Conservation (phyloP, 2,888 invertebrate genomes). For the Epinotia bilunana region DNA sequence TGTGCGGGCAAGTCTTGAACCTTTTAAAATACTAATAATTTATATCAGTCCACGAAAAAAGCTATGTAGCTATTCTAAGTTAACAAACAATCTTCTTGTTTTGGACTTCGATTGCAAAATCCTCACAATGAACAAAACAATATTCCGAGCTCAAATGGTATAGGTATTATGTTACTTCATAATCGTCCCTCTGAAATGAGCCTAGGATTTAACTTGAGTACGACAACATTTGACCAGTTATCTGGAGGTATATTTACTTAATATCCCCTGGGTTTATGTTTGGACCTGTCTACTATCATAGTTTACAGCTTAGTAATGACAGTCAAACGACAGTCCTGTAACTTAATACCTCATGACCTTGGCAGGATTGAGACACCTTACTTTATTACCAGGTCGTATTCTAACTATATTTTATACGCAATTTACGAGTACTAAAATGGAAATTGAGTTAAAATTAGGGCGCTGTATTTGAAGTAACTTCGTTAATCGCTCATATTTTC, state of each 20-base stretch:
- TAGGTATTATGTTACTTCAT: conserved; percentile 4
- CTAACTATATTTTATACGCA: conserved; percentile 26
- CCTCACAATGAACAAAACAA: no score
- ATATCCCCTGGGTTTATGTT: conserved; percentile 21
- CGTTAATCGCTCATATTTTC: no score
- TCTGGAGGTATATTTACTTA: conserved; percentile 16
- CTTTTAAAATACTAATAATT: no score
- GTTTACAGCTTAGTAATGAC: conserved; percentile 25
- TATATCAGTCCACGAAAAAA: no score
- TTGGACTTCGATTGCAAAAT: no score
- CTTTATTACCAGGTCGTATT: conserved; percentile 28
- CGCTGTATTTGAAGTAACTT: neutral
- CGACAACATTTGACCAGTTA: neutral
- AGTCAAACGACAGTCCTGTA: conserved; percentile 16
- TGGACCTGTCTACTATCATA: conserved; percentile 25
- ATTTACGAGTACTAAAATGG: conserved; percentile 17
- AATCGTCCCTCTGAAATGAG: neutral
- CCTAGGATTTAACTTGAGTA: neutral
- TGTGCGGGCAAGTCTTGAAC: no score
- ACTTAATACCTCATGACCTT: conserved; percentile 18
- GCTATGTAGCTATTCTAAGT: no score
- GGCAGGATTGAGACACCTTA: conserved; percentile 22
- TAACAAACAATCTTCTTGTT: no score
- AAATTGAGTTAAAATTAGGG: conserved; percentile 22
- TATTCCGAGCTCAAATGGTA: neutral